Conservation (phyloP, 1,140 invertebrate species). For the Panagrolaimus sp. region DNA sequence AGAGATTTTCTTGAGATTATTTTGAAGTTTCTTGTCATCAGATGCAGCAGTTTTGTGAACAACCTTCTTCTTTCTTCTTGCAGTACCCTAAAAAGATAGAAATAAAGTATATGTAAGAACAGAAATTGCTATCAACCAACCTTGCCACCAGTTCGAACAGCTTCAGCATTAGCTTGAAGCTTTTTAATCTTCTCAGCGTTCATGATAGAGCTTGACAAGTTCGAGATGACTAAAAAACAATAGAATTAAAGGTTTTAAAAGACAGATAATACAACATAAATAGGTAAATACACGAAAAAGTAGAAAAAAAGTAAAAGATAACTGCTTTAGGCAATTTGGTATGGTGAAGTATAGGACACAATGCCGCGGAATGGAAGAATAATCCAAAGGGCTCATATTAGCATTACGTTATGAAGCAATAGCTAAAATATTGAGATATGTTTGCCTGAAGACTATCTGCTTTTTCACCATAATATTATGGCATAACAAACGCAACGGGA, state of each 20-base stretch:
- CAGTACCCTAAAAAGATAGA: constrained; percentile 69
- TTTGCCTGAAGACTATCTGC: no score
- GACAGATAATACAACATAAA: no score
- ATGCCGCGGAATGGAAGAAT: no score
- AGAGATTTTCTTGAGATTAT: constrained; percentile 90
- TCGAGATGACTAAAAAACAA: neutral
- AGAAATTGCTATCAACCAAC: constrained; percentile 28
- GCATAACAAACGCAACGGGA: no score
- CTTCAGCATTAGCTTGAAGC: constrained; percentile 54
- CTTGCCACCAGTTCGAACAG: constrained; percentile 57
- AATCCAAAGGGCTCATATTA: no score
- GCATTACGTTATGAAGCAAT: no score
- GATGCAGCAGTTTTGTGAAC: constrained; percentile 94
- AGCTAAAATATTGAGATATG: no score
- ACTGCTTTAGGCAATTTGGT: no score
- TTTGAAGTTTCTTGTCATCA: constrained; percentile 98
- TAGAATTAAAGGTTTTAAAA: neutral
- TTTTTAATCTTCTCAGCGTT: constrained; percentile 56
- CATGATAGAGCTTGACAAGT: constrained; percentile 12
- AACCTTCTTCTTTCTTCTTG: constrained; percentile 99
- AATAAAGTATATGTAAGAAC: neutral
- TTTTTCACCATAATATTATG: no score
- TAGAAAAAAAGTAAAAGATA: no score
- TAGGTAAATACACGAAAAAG: no score
- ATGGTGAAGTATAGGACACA: no score